These are phyloP conservation scores for Acanthornis magna DNA, from an alignment of 2,797 vertebrate species.

Conservation along the genomic window DNA sequence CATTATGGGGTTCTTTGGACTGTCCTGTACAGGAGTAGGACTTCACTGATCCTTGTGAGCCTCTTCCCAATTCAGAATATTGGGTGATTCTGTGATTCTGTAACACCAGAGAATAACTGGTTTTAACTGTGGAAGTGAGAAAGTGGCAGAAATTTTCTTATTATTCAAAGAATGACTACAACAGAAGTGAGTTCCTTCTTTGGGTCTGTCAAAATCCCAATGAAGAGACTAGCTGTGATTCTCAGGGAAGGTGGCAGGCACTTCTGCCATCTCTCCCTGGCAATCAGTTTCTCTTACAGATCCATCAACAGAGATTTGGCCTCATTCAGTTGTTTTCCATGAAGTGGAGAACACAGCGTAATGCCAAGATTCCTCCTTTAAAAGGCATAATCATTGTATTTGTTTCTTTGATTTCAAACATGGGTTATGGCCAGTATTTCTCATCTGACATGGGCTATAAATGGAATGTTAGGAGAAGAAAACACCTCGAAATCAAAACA, in stretches of 20 bases:
- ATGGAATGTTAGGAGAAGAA: not conserved
- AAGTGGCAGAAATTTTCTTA: not conserved
- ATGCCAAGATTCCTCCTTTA: not conserved
- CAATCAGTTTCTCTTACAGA: not conserved
- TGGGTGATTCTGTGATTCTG: not conserved
- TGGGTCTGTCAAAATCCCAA: not conserved
- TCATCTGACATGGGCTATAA: not conserved
- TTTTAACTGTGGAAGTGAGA: not conserved
- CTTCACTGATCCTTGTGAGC: not conserved
- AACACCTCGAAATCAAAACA: not conserved
- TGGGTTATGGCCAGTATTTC: not conserved
- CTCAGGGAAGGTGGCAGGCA: not conserved
- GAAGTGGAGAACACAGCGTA: not conserved
- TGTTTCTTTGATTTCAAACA: not conserved
- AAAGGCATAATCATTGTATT: not conserved
- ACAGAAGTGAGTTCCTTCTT: not conserved
- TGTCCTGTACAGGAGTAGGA: not conserved
- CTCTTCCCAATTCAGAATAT: not conserved
- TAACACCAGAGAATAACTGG: not conserved
- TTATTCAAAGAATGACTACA: not conserved
- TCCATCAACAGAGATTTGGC: not conserved
- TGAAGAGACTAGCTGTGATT: not conserved
- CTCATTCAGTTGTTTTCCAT: rapidly evolving
- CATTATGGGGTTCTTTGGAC: not conserved
- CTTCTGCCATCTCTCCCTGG: not conserved